Percentiles rank a stretch among this genome's conserved stretches.
phyloP scores from a whole-genome alignment of 2,113 vertebrate species.

The Agelaius phoeniceus region DNA sequence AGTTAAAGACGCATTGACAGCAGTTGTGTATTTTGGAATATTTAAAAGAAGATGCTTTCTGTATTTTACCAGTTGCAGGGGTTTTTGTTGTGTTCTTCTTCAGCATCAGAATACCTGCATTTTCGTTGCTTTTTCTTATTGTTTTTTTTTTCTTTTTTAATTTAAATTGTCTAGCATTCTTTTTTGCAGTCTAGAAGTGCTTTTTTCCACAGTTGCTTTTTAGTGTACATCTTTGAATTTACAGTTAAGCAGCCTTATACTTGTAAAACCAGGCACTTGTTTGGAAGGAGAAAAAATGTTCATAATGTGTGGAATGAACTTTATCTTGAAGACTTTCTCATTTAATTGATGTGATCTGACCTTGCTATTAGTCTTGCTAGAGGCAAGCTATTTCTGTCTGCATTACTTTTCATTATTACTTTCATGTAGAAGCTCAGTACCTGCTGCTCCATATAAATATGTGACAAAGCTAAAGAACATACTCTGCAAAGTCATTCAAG shows the following conservation, averaged over 20 bases:
- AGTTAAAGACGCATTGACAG: background rate
- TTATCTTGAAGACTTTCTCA: conserved; percentile 35
- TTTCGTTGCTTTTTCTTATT: background rate
- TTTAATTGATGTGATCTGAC: conserved; percentile 66
- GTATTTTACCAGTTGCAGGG: background rate
- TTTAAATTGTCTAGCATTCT: background rate
- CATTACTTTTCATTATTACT: conserved; percentile 60
- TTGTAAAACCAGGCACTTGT: background rate
- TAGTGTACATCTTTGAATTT: background rate
- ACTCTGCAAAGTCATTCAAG: conserved; percentile 22
- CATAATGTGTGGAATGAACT: conserved; percentile 12
- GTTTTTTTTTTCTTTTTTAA: background rate
- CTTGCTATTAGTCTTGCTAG: conserved; percentile 67
- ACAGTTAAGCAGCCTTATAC: background rate
- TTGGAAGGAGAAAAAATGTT: background rate
- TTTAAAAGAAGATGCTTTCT: background rate
- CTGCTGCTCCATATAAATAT: conserved; percentile 54
- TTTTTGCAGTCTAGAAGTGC: background rate
- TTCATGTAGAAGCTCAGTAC: conserved; percentile 4
- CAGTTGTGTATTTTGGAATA: background rate
- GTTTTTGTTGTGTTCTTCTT: background rate
- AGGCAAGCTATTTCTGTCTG: conserved; percentile 63
- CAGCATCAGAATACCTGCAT: too few relatives aligned
- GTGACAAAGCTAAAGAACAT: conserved; percentile 13
- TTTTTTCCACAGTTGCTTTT: background rate